Percentiles rank a stretch among this genome's conserved stretches.
These are phyloP conservation scores for Glyphotaelius pellucidus DNA, from an alignment of 2,888 invertebrate genomes.

Conservation along the genomic window DNA sequence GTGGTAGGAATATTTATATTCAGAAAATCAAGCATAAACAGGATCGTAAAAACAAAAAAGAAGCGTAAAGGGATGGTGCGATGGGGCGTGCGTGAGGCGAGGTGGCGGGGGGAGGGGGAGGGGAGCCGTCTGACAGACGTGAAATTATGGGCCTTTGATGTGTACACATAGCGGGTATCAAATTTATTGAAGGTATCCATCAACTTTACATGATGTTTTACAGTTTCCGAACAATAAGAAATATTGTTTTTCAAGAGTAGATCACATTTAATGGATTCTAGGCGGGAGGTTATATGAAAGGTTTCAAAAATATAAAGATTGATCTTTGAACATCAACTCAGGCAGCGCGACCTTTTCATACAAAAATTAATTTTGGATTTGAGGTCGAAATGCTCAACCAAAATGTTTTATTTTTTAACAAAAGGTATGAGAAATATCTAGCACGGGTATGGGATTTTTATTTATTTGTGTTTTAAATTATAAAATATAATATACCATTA, in stretches of 20 bases:
- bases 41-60: conserved; percentile 32
- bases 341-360: background rate
- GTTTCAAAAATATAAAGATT: background rate
- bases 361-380: too few relatives aligned
- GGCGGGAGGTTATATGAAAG: background rate
- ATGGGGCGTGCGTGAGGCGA: background rate
- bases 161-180: conserved; percentile 30
- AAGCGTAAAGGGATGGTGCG: conserved; percentile 5
- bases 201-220: conserved; percentile 18
- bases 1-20: conserved; percentile 17
- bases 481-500: too few relatives aligned
- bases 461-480: too few relatives aligned
- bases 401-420: too few relatives aligned
- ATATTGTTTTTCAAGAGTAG: background rate
- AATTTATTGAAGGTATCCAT: conserved; percentile 32
- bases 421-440: too few relatives aligned
- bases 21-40: conserved; percentile 35
- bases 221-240: background rate
- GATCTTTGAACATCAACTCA: background rate
- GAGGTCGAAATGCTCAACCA: too few relatives aligned
- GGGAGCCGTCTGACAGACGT: background rate
- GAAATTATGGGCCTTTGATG: conserved; percentile 37
- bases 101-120: background rate
- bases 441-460: too few relatives aligned
- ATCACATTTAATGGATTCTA: background rate